A percentile compares a stretch with the other conserved stretches of the same genome.
Evolutionary conservation across 2,888 invertebrate species (phyloP).

Genomic region (Drosophila monieri): DNA sequence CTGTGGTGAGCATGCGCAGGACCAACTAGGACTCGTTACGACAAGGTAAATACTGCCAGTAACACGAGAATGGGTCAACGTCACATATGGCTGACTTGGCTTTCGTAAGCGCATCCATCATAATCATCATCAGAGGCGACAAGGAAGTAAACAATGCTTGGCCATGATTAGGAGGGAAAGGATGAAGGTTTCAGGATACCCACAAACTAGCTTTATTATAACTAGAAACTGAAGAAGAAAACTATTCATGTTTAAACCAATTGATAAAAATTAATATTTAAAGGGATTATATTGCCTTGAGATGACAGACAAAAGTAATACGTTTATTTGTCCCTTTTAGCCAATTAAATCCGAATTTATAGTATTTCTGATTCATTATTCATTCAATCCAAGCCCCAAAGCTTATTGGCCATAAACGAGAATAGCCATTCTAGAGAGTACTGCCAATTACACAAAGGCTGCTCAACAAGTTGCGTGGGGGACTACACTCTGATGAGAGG

Average conservation of each 20-base stretch:
- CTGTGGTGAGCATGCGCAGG: slow-evolving; percentile 43
- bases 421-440: neutral
- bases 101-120: slow-evolving; percentile 26
- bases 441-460: neutral
- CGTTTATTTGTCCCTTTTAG: too few species aligned
- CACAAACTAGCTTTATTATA: neutral
- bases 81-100: slow-evolving; percentile 36
- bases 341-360: too few species aligned
- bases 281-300: too few species aligned
- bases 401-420: neutral
- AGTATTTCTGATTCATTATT: neutral
- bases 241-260: too few species aligned
- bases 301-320: too few species aligned
- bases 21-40: slow-evolving; percentile 3
- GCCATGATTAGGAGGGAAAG: neutral
- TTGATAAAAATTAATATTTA: too few species aligned
- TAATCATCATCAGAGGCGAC: slow-evolving; percentile 12
- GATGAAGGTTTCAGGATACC: neutral
- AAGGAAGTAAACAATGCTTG: slow-evolving; percentile 26
- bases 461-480: slow-evolving; percentile 15
- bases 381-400: neutral
- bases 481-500: neutral
- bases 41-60: slow-evolving; percentile 32
- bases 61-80: slow-evolving; percentile 42
- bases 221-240: too few species aligned